Percentiles rank a stretch among this genome's conserved stretches.
Conservation (phyloP, 2,888 invertebrate species). For the Philhelius pedissequus region DNA sequence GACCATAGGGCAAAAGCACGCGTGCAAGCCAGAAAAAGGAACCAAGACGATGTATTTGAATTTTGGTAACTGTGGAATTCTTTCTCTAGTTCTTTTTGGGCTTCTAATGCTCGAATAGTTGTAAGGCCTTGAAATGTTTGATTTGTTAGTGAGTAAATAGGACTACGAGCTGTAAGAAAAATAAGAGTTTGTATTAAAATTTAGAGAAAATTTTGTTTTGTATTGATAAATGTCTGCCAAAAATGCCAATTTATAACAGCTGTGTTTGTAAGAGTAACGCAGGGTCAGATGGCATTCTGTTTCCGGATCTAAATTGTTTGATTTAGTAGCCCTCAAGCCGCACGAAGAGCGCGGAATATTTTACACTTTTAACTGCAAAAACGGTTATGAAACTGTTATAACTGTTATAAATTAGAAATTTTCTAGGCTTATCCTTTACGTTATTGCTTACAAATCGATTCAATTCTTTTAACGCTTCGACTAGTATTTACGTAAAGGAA, state of each 20-base stretch:
- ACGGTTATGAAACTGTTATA: too few species aligned
- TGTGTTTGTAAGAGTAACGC: too few species aligned
- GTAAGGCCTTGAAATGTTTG: constrained; percentile 87
- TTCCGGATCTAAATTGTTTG: too few species aligned
- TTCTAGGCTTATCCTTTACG: too few species aligned
- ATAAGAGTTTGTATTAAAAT: not conserved
- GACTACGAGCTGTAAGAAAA: constrained; percentile 83
- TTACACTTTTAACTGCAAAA: too few species aligned
- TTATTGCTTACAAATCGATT: constrained; percentile 76
- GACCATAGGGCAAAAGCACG: constrained; percentile 96
- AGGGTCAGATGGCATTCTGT: too few species aligned
- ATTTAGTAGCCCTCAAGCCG: too few species aligned
- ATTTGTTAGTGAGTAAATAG: constrained; percentile 87
- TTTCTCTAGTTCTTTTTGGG: constrained; percentile 82
- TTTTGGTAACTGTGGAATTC: constrained; percentile 84
- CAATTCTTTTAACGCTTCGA: constrained; percentile 80
- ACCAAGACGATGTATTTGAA: constrained; percentile 87
- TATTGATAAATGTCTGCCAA: too few species aligned
- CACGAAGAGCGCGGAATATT: too few species aligned
- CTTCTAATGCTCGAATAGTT: constrained; percentile 87
- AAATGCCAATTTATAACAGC: too few species aligned
- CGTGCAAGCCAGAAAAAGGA: constrained; percentile 90
- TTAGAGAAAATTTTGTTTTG: not conserved
- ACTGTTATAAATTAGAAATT: too few species aligned
- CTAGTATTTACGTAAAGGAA: constrained; percentile 81